These are phyloP conservation scores for Crambe crambe DNA, from an alignment of 37 sponge, comb jelly and placozoan species.

Conservation along the genomic window DNA sequence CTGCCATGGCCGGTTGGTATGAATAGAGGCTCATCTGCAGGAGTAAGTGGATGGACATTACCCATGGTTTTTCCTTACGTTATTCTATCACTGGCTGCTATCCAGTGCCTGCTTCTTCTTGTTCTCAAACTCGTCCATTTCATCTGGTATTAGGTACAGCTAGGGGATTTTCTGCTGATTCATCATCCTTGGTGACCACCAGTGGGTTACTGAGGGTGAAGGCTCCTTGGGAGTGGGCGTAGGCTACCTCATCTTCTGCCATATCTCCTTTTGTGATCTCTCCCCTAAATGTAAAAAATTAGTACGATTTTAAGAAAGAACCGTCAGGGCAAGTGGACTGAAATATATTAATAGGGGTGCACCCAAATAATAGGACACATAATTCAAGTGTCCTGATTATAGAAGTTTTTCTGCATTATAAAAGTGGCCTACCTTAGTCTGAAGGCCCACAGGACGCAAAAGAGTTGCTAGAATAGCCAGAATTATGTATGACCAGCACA, in stretches of 20 bases:
- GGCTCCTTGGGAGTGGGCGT: slow-evolving; percentile 18
- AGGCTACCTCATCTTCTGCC: slow-evolving; percentile 11
- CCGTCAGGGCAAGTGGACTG: too few species aligned
- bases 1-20: slow-evolving; percentile 33
- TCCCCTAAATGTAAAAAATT: not conserved
- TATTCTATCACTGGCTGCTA: too few species aligned
- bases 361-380: too few species aligned
- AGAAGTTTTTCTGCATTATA: not conserved
- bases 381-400: too few species aligned
- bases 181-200: slow-evolving; percentile 27
- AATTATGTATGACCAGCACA: not conserved
- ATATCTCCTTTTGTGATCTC: slow-evolving; percentile 3
- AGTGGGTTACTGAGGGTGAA: slow-evolving; percentile 32
- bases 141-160: slow-evolving; percentile 48
- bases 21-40: not conserved
- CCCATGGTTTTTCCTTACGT: too few species aligned
- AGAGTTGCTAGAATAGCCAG: not conserved
- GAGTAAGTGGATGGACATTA: not conserved
- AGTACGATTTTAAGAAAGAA: too few species aligned
- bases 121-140: slow-evolving; percentile 42
- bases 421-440: not conserved
- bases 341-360: too few species aligned
- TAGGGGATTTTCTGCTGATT: slow-evolving; percentile 31
- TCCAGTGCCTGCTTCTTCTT: slow-evolving; percentile 4
- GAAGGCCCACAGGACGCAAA: not conserved